phyloP scores from a whole-genome alignment of 2,888 invertebrate genomes.

The Ochlodes sylvanus region DNA sequence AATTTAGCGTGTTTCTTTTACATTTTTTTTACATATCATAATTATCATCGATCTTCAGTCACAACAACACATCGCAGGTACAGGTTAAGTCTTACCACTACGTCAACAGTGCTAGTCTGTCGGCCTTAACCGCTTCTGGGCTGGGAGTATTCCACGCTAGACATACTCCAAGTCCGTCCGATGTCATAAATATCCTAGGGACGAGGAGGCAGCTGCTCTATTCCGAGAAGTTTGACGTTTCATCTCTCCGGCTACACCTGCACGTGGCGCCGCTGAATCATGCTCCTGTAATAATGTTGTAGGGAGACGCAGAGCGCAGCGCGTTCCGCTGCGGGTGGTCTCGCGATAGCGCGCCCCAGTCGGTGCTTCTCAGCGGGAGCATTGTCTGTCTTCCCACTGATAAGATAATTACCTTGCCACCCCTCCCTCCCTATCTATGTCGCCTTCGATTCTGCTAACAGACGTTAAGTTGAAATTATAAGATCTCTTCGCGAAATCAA shows the following conservation, averaged over 20 bases:
- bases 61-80: too few relatives aligned
- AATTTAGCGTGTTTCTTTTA: too few relatives aligned
- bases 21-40: too few relatives aligned
- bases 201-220: slow-evolving; percentile 26
- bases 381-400: slow-evolving; percentile 51
- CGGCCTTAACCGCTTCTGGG: too few relatives aligned
- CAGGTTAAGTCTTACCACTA: too few relatives aligned
- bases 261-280: slow-evolving; percentile 48
- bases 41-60: too few relatives aligned
- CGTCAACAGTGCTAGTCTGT: too few relatives aligned
- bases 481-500: too few relatives aligned
- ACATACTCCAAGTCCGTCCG: not conserved
- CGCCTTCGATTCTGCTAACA: slow-evolving; percentile 20
- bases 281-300: slow-evolving; percentile 46
- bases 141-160: not conserved
- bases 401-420: slow-evolving; percentile 65
- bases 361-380: slow-evolving; percentile 33
- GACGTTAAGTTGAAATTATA: not conserved
- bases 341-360: slow-evolving; percentile 23
- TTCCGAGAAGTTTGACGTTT: slow-evolving; percentile 47
- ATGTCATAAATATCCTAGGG: not conserved
- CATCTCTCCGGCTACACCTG: slow-evolving; percentile 38
- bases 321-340: slow-evolving; percentile 37
- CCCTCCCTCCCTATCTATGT: slow-evolving; percentile 25
- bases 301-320: not conserved